Conservation (phyloP, 2,113 vertebrate species). For the Ifrita kowaldi region DNA sequence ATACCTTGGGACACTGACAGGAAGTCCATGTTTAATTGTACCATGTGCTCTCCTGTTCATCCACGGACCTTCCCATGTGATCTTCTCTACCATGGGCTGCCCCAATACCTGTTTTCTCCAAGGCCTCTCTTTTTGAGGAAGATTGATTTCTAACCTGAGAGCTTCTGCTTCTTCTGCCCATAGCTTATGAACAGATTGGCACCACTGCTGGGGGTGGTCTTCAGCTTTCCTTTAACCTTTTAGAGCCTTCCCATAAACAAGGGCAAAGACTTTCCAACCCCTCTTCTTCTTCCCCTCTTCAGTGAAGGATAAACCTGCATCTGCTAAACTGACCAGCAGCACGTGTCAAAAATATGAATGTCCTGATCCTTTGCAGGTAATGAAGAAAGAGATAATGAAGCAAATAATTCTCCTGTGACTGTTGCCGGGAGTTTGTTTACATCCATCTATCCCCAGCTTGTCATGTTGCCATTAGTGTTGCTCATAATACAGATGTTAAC, state of each 20-base stretch:
- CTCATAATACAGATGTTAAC: constrained; percentile 52
- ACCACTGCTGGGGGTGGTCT: neutral
- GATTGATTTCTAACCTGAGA: neutral
- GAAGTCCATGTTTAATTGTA: neutral
- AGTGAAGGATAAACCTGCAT: neutral
- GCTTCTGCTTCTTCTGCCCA: neutral
- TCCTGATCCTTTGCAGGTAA: constrained; percentile 18
- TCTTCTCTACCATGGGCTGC: neutral
- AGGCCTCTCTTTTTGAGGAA: neutral
- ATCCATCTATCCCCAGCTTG: constrained; percentile 33
- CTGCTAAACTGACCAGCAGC: constrained; percentile 11
- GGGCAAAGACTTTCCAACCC: neutral
- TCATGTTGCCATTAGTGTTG: constrained; percentile 35
- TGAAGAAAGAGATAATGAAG: constrained; percentile 49
- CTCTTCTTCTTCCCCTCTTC: neutral
- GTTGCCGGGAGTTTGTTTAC: constrained; percentile 8
- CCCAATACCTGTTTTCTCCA: neutral
- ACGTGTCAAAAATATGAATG: constrained; percentile 11
- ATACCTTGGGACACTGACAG: neutral
- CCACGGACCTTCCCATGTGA: neutral
- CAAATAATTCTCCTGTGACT: constrained; percentile 6
- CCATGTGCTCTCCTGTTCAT: neutral
- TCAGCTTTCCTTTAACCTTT: neutral
- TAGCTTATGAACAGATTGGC: neutral
- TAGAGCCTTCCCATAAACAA: neutral